phyloP scores from a whole-genome alignment of 1,140 invertebrate genomes.

The Mactra quadrangularis region DNA sequence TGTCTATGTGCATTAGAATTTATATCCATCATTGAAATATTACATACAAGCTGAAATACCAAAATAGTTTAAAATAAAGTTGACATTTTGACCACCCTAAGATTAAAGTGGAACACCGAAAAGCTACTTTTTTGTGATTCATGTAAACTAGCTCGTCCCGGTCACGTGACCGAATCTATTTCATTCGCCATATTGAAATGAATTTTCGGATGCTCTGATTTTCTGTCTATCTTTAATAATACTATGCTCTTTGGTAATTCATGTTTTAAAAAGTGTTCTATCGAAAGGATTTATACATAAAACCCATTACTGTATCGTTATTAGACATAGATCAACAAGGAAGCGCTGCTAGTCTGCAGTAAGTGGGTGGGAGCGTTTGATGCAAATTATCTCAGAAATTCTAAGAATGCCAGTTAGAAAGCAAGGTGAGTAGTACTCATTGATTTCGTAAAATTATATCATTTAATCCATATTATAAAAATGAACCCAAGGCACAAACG shows the following conservation, averaged over 20 bases:
- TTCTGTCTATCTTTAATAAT: slow-evolving; percentile 25
- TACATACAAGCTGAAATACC: no score
- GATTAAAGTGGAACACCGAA: no score
- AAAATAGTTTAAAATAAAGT: no score
- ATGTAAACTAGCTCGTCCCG: slow-evolving; percentile 8
- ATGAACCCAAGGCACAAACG: no score
- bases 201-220: slow-evolving; percentile 45
- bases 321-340: not conserved
- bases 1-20: no score
- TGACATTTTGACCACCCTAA: no score
- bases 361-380: slow-evolving; percentile 45
- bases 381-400: slow-evolving; percentile 57
- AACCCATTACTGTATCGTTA: no score
- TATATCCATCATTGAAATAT: no score
- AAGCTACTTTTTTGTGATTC: no score
- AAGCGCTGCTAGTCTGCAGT: not conserved
- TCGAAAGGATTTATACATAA: not conserved
- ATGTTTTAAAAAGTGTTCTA: not conserved
- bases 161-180: slow-evolving; percentile 56
- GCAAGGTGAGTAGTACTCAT: slow-evolving; percentile 26
- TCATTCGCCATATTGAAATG: slow-evolving; percentile 56
- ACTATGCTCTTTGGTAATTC: not conserved
- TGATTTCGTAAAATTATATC: no score
- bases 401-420: slow-evolving; percentile 54
- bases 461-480: no score